Percentiles rank a stretch among this genome's conserved stretches.
Conservation (phyloP, 92 coral and sea anemone species). For the Palythoa grandiflora region DNA sequence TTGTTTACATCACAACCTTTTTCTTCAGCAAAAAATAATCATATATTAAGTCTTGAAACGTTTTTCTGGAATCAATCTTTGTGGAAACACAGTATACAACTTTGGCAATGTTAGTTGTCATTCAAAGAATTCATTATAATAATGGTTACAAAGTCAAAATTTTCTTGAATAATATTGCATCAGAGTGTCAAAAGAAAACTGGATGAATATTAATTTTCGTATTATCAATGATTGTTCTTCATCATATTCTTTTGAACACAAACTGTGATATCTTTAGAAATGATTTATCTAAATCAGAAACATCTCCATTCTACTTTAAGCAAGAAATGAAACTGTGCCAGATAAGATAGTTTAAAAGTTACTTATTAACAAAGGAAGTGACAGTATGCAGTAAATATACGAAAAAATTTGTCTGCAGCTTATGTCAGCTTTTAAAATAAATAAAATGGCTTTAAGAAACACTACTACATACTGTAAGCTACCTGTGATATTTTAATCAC, state of each 20-base stretch:
- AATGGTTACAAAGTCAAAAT: not conserved
- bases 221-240: not conserved
- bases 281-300: not conserved
- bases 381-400: not conserved
- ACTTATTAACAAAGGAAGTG: not conserved
- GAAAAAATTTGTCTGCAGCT: not conserved
- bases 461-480: not conserved
- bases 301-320: not conserved
- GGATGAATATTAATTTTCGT: not conserved
- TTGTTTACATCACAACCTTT: not conserved
- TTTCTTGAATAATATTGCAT: not conserved
- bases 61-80: not conserved
- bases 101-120: not conserved
- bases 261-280: conserved; percentile 6
- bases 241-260: not conserved
- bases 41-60: not conserved
- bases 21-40: not conserved
- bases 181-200: not conserved
- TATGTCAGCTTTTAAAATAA: not conserved
- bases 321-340: not conserved
- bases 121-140: not conserved
- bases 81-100: not conserved
- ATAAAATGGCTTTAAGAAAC: not conserved
- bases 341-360: not conserved
- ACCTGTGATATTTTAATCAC: not conserved